phyloP scores from a whole-genome alignment of 2,888 invertebrate genomes.

The Branchellion lobata region DNA sequence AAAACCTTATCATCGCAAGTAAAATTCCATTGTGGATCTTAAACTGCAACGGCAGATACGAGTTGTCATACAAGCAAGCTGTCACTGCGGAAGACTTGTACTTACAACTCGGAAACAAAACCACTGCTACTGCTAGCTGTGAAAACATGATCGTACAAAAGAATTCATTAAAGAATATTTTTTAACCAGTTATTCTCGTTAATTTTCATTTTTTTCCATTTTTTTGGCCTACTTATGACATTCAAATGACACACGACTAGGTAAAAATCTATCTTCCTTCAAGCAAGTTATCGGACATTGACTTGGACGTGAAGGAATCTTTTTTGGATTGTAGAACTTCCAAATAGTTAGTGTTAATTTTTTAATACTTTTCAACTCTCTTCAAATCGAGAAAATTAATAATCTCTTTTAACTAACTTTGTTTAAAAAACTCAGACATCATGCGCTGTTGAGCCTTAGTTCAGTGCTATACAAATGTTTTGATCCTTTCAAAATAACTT shows the following conservation, averaged over 20 bases:
- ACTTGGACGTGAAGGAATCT: constrained; percentile 69
- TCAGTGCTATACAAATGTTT: no score
- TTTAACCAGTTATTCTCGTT: no score
- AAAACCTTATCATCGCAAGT: background rate
- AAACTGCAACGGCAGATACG: constrained; percentile 66
- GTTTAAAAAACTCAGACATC: no score
- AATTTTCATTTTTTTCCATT: no score
- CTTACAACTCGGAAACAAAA: constrained; percentile 79
- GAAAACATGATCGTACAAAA: constrained; percentile 79
- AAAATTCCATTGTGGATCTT: background rate
- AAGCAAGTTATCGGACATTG: constrained; percentile 75
- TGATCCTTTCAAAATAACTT: no score
- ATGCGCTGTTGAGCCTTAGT: no score
- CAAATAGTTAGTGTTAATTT: constrained; percentile 62
- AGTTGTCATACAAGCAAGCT: constrained; percentile 80
- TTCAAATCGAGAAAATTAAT: no score
- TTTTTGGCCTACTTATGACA: background rate
- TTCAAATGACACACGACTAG: constrained; percentile 46
- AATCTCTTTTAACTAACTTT: no score
- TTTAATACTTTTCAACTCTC: no score
- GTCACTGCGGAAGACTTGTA: constrained; percentile 83
- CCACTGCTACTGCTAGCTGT: constrained; percentile 77
- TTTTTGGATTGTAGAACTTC: constrained; percentile 66
- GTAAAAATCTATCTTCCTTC: constrained; percentile 72
- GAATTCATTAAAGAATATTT: no score